A percentile compares a stretch with the other conserved stretches of the same genome.
Conservation (phyloP, 2,113 vertebrate genomes). For the Talpa occidentalis region DNA sequence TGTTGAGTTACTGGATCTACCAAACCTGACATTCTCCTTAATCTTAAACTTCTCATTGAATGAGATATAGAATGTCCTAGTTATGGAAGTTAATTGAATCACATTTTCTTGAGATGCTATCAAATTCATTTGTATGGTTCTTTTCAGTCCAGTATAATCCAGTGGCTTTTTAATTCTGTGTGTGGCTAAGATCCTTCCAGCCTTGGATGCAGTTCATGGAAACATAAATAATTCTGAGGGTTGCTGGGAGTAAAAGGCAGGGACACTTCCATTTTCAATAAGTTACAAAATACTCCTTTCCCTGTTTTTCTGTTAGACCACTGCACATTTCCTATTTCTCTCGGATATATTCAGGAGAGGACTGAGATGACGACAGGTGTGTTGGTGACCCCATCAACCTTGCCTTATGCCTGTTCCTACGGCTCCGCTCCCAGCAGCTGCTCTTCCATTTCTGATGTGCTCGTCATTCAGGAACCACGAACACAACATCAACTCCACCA, state of each 20-base stretch:
- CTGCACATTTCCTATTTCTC: slow-evolving; percentile 14
- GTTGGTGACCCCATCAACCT: slow-evolving; percentile 66
- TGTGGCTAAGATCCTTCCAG: neutral
- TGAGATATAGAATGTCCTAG: neutral
- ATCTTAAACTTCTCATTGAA: neutral
- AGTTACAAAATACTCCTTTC: neutral
- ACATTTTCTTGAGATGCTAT: neutral
- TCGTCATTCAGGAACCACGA: neutral
- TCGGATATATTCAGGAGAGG: slow-evolving; percentile 8
- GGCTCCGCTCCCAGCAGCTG: neutral
- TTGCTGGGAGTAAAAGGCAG: neutral
- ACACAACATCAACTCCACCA: neutral
- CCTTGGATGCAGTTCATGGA: neutral
- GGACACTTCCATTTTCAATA: neutral
- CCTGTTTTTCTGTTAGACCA: neutral
- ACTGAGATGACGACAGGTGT: slow-evolving; percentile 60
- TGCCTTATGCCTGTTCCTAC: slow-evolving; percentile 39
- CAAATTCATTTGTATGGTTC: neutral
- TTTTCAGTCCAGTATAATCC: neutral
- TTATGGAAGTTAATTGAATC: neutral
- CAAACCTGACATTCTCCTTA: neutral
- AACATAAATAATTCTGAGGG: neutral
- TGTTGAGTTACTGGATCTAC: neutral
- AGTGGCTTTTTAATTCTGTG: neutral
- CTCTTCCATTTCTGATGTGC: slow-evolving; percentile 25